Evolutionary conservation across 2,797 vertebrate genomes (phyloP).

Genomic region (Rousettus madagascariensis): DNA sequence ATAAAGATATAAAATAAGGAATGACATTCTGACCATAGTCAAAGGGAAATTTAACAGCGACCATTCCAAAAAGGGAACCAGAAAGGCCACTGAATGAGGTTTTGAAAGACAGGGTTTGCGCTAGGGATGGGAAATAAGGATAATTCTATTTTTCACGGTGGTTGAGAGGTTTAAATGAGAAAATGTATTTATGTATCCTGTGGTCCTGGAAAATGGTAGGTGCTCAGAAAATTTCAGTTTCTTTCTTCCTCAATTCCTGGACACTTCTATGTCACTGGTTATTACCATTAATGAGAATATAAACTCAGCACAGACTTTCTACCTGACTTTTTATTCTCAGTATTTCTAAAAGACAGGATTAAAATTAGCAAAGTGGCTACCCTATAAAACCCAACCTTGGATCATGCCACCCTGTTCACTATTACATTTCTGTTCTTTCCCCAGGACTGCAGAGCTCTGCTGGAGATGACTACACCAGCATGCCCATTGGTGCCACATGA

Average conservation of each 20-base stretch:
- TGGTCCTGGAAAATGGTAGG: not conserved
- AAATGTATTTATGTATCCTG: not conserved
- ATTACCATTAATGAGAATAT: slow-evolving; percentile 11
- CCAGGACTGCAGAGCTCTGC: not conserved
- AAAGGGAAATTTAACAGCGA: slow-evolving; percentile 34
- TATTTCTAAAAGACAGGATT: not conserved
- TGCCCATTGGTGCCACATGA: not conserved
- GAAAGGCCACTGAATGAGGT: not conserved
- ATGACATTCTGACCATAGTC: not conserved
- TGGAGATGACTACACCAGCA: not conserved
- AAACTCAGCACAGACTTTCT: not conserved
- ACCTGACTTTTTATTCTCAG: not conserved
- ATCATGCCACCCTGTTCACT: not conserved
- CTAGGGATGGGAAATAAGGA: not conserved
- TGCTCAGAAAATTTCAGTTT: slow-evolving; percentile 1
- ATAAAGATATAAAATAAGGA: not conserved
- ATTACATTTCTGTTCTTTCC: not conserved
- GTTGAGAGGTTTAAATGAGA: slow-evolving; percentile 33
- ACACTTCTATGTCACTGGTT: not conserved
- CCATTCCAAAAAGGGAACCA: not conserved
- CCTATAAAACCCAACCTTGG: not conserved
- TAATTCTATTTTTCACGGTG: not conserved
- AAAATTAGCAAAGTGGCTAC: not conserved
- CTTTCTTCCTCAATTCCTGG: not conserved
- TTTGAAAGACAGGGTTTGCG: slow-evolving; percentile 16